A percentile compares a stretch with the other conserved stretches of the same genome.
These are phyloP conservation scores for Sebastolobus alascanus DNA, from an alignment of 2,797 vertebrate species.

Conservation along the genomic window DNA sequence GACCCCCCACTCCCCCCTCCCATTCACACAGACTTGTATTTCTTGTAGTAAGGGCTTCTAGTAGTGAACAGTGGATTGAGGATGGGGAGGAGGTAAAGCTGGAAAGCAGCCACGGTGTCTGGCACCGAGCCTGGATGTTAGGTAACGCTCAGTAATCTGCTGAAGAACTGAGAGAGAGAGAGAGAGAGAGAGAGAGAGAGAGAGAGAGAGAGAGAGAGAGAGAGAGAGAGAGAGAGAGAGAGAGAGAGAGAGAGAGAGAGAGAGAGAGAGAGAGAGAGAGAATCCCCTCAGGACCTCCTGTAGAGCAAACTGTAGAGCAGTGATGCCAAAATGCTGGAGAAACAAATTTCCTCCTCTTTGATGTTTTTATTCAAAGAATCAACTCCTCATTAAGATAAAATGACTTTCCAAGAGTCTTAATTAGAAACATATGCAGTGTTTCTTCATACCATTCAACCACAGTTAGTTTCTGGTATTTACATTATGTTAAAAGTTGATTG, in stretches of 20 bases:
- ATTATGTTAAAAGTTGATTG: conserved; percentile 32
- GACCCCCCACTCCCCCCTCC: background rate
- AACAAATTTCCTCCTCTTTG: background rate
- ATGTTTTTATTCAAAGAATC: conserved; percentile 22
- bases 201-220: conserved; percentile 26
- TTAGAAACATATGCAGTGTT: background rate
- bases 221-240: conserved; percentile 24
- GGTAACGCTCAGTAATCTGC: conserved; percentile 40
- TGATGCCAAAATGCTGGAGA: conserved; percentile 16
- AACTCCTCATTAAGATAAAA: conserved; percentile 7
- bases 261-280: conserved; percentile 25
- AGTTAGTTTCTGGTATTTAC: conserved; percentile 23
- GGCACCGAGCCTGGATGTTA: conserved; percentile 69
- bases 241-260: background rate
- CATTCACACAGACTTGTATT: conserved; percentile 20
- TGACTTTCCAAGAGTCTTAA: background rate
- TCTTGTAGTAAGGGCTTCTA: conserved; percentile 9
- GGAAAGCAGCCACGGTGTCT: conserved; percentile 48
- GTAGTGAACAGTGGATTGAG: background rate
- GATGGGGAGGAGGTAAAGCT: conserved; percentile 35
- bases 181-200: conserved; percentile 1
- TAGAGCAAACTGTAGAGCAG: background rate
- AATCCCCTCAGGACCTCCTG: conserved; percentile 40
- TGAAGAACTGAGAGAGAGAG: conserved; percentile 29
- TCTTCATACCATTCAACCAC: background rate